Evolutionary conservation across 2,797 vertebrate species (phyloP).

Genomic region (Poecile montanus): DNA sequence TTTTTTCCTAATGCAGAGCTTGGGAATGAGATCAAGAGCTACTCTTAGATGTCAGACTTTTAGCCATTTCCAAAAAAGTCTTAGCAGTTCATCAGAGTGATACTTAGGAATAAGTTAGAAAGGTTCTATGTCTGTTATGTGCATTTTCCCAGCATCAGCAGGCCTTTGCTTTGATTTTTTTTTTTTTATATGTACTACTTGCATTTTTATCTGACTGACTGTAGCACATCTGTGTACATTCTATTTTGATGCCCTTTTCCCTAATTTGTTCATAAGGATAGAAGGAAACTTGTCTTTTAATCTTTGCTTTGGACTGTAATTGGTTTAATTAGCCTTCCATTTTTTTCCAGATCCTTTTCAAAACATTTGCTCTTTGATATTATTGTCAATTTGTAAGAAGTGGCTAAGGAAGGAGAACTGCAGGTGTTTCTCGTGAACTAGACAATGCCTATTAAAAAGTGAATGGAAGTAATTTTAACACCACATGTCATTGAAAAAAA

Average conservation of each 20-base stretch:
- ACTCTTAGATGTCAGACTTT: neutral
- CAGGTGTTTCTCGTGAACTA: neutral
- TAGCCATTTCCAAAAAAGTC: neutral
- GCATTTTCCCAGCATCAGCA: neutral
- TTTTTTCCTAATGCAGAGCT: neutral
- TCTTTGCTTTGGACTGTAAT: neutral
- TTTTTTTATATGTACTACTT: neutral
- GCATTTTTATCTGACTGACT: neutral
- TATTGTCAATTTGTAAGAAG: neutral
- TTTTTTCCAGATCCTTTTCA: neutral
- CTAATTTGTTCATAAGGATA: neutral
- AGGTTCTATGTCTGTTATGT: neutral
- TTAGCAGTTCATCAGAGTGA: neutral
- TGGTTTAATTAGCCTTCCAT: neutral
- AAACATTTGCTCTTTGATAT: neutral
- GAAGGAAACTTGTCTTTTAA: neutral
- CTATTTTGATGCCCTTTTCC: neutral
- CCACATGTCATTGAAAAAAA: neutral
- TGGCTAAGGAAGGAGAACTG: neutral
- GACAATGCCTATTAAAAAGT: neutral
- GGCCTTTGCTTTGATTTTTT: neutral
- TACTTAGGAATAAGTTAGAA: neutral
- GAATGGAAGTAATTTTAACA: neutral
- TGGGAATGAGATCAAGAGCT: conserved; percentile 6
- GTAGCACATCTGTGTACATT: neutral